Evolutionary conservation across 2,113 vertebrate species (phyloP).

Genomic region (Sturnus vulgaris): DNA sequence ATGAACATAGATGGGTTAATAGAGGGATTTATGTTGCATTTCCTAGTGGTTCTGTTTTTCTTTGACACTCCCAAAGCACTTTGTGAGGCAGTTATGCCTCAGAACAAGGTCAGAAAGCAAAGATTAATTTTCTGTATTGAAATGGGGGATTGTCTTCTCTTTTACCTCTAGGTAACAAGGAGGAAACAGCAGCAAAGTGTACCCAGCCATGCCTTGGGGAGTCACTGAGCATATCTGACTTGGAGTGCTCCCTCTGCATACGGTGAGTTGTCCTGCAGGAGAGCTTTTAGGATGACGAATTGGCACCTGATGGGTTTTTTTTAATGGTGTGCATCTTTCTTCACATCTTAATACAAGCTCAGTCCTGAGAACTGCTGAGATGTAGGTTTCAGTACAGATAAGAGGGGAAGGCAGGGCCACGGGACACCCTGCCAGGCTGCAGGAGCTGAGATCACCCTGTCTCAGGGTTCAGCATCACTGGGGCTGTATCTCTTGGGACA

Average conservation of each 20-base stretch:
- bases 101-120: neutral
- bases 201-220: neutral
- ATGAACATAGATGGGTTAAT: neutral
- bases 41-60: neutral
- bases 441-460: neutral
- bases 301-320: neutral
- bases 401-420: neutral
- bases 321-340: neutral
- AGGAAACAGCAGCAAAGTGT: neutral
- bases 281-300: neutral
- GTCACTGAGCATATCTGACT: constrained; percentile 78
- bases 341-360: neutral
- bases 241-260: constrained; percentile 90
- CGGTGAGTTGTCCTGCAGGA: constrained; percentile 66
- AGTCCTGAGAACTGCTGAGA: neutral
- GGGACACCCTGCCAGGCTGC: neutral
- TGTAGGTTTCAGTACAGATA: neutral
- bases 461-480: neutral
- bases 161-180: neutral
- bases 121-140: neutral
- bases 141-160: neutral
- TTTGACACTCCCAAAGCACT: neutral
- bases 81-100: neutral
- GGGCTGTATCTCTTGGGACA: neutral
- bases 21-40: neutral